A percentile compares a stretch with the other conserved stretches of the same genome.
phyloP scores from a whole-genome alignment of 2,113 vertebrate species.

The Pionites leucogaster region DNA sequence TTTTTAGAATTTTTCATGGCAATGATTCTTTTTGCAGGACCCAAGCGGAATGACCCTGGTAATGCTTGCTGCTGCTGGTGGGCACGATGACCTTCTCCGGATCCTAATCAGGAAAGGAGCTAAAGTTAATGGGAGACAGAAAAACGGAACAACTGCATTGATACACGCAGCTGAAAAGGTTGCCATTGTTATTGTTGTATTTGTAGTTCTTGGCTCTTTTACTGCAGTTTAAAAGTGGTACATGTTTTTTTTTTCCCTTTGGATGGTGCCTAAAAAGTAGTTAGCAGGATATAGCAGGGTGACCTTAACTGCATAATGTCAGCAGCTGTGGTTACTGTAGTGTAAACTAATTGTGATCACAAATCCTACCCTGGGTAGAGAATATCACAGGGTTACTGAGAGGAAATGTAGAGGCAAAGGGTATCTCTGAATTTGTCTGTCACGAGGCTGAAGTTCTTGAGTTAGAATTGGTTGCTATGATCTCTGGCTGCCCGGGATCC shows the following conservation, averaged over 20 bases:
- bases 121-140: conserved; percentile 89
- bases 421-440: neutral
- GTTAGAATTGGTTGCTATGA: neutral
- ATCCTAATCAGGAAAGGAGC: conserved; percentile 92
- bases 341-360: neutral
- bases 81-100: conserved; percentile 92
- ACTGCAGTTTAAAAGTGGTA: neutral
- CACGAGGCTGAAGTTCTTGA: neutral
- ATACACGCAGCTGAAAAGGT: conserved; percentile 98
- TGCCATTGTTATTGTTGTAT: neutral
- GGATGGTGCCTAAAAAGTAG: neutral
- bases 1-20: neutral
- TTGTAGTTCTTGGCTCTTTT: neutral
- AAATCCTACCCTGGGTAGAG: neutral
- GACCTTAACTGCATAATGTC: neutral
- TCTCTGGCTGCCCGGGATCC: neutral
- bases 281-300: neutral
- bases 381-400: neutral
- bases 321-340: neutral
- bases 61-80: conserved; percentile 94
- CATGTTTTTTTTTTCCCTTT: neutral
- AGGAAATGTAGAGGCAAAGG: neutral
- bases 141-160: conserved; percentile 92
- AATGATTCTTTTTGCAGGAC: conserved; percentile 76
- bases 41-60: conserved; percentile 93